Evolutionary conservation across 2,797 vertebrate genomes (phyloP).

Genomic region (Emys orbicularis): DNA sequence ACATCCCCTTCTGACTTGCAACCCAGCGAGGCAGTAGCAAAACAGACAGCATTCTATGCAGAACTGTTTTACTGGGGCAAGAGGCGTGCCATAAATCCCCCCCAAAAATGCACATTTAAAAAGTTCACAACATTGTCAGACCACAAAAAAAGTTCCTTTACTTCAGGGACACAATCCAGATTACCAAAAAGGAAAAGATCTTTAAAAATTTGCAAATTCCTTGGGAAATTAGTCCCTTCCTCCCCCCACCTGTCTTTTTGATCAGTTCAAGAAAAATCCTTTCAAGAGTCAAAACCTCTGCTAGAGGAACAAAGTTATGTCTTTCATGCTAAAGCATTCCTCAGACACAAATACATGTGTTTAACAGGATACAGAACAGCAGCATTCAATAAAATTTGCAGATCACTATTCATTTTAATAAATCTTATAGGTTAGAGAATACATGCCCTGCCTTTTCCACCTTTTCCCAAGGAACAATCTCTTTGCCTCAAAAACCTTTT

Average conservation of each 20-base stretch:
- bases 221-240: accelerated
- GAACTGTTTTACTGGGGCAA: not conserved
- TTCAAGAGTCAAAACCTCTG: not conserved
- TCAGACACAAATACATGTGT: not conserved
- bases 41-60: not conserved
- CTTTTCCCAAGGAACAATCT: not conserved
- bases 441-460: not conserved
- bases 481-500: not conserved
- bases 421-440: not conserved
- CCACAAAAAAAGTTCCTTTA: not conserved
- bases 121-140: not conserved
- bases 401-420: not conserved
- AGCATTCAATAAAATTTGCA: not conserved
- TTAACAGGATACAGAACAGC: not conserved
- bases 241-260: too few relatives aligned
- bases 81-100: not conserved
- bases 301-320: not conserved
- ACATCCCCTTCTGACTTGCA: not conserved
- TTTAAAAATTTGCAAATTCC: not conserved
- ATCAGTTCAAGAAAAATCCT: not conserved
- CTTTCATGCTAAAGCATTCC: not conserved
- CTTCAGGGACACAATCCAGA: not conserved
- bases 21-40: not conserved
- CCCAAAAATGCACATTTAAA: not conserved
- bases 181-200: not conserved